Conservation (phyloP, 2,888 invertebrate genomes). For the Mesoligia furuncula region DNA sequence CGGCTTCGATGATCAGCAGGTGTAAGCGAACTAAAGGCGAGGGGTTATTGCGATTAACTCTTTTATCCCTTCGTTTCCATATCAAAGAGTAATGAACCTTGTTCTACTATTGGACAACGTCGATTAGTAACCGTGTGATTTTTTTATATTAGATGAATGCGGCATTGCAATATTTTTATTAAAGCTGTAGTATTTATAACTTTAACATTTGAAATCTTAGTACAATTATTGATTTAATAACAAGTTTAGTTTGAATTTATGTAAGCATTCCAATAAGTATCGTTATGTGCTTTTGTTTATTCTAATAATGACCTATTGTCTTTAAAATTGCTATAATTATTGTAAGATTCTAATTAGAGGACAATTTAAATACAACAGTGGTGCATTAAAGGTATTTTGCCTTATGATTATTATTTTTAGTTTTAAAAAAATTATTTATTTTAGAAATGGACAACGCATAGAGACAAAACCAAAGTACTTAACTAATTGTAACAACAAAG, state of each 20-base stretch:
- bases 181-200: neutral
- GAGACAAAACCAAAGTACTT: constrained; percentile 64
- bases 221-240: constrained; percentile 12
- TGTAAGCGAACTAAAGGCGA: constrained; percentile 89
- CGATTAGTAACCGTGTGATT: constrained; percentile 87
- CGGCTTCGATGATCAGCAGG: constrained; percentile 90
- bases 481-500: constrained; percentile 84
- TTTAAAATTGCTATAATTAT: neutral
- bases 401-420: neutral
- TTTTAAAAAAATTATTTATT: neutral
- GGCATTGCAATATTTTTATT: constrained; percentile 19
- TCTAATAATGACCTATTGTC: constrained; percentile 12
- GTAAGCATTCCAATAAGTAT: constrained; percentile 20
- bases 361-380: neutral
- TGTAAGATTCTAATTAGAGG: constrained; percentile 61
- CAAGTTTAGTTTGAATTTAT: constrained; percentile 7
- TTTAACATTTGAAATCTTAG: constrained; percentile 9
- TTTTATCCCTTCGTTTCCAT: constrained; percentile 90
- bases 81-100: constrained; percentile 90
- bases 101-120: constrained; percentile 85
- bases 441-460: constrained; percentile 1
- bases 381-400: neutral
- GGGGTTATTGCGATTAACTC: constrained; percentile 90
- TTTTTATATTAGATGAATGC: constrained; percentile 66
- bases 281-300: constrained; percentile 16